Base-by-base conservation (phyloP, 2,113 vertebrate species). In the Ursus arctos region DNA sequence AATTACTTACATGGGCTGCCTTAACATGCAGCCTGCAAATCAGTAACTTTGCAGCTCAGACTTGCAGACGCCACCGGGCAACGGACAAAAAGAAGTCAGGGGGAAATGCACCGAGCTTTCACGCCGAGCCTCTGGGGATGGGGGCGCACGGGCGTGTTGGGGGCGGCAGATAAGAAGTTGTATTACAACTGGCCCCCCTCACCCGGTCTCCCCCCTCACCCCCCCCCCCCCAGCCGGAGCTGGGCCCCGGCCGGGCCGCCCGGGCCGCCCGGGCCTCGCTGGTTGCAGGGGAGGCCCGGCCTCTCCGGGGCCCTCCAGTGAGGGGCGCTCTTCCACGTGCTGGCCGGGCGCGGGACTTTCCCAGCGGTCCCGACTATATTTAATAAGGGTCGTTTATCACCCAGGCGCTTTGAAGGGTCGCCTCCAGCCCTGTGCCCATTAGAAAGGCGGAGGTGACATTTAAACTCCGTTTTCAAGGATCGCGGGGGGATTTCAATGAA, bases 1-100 rank as follows among this genome's bases (percentile, higher is more conserved):
- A 99, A 99, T 99, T 99, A 99, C 99, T 99, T 99, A 99, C 99
- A 99, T 98, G 99, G 99, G 99, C 99, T 99, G 99, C 99, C 99
- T 99, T 99, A 99, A 99, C 99, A 99, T 99, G 99, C 99, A 99
- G 99, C 99, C 99, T 99, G 99, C 99, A 99, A 99, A 99, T 99
- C 99, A 99, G 99, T 99, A 99, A 99, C 99, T 99, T 99, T 98
- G 99, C 98, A 99, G 99, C 99, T 99, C 99, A 99, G 99, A 99
- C 99, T 99, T 99, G 98, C 99, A 99, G 99, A 99, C 99, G 99
- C 99, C 99, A 99, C 99, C 99, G 98, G 98, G 98, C 99, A 97
- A 96, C 98, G 98, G 99, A 99, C 99, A 99, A 99, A 99, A 98
- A 98, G 97, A 99, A 99, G 99, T 99, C 98, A 99, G 98, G 96